phyloP scores from a whole-genome alignment of 2,113 vertebrate species.

The Ailuropoda melanoleuca region DNA sequence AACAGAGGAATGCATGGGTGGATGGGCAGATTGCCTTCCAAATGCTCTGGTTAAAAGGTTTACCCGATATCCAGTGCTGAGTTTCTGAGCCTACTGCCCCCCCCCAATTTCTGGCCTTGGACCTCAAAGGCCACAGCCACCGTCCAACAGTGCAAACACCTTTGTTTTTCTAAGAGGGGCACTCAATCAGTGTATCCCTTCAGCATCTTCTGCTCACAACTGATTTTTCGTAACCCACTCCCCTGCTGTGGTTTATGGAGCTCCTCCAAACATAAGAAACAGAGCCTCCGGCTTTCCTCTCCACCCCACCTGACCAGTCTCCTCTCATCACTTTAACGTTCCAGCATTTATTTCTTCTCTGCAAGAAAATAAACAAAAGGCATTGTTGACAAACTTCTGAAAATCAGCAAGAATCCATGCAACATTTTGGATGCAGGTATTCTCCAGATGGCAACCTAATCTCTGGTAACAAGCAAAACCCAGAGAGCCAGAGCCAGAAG shows the following conservation, averaged over 20 bases:
- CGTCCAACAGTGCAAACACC: not conserved
- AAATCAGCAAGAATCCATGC: conserved; percentile 53
- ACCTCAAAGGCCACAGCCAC: not conserved
- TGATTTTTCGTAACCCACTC: not conserved
- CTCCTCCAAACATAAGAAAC: not conserved
- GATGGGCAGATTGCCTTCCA: not conserved
- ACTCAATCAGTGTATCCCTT: not conserved
- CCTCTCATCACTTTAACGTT: not conserved
- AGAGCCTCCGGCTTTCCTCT: not conserved
- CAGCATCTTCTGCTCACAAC: not conserved
- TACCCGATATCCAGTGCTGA: not conserved
- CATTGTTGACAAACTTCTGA: conserved; percentile 52
- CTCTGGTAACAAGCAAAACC: conserved; percentile 68
- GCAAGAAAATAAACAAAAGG: conserved; percentile 2
- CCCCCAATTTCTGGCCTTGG: not conserved
- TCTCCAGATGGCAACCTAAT: conserved; percentile 74
- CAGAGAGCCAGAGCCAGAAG: not conserved
- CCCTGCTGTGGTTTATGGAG: not conserved
- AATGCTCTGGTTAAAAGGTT: not conserved
- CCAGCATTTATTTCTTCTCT: not conserved
- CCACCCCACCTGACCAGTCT: not conserved
- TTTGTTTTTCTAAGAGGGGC: not conserved
- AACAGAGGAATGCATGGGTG: not conserved
- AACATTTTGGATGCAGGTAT: conserved; percentile 48
- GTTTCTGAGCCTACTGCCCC: not conserved